phyloP scores from a whole-genome alignment of 2,888 invertebrate genomes.

The Drosophila neutralis region DNA sequence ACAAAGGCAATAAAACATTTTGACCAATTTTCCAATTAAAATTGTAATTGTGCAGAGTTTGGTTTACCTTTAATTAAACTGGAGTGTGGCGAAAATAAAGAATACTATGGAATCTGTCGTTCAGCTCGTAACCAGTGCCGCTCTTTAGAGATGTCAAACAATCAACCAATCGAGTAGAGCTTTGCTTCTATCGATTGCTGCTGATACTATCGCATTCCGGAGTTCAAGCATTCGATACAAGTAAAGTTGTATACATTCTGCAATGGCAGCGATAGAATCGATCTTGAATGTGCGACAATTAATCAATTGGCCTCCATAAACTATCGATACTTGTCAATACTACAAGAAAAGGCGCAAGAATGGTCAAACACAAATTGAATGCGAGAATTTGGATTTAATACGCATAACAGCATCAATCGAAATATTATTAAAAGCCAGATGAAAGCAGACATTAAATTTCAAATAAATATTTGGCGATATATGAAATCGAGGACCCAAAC shows the following conservation, averaged over 20 bases:
- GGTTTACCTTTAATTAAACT: slow-evolving; percentile 49
- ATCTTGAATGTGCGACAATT: background rate
- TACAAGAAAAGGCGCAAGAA: background rate
- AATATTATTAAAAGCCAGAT: background rate
- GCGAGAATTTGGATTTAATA: background rate
- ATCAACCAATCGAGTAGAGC: slow-evolving; percentile 3
- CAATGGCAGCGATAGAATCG: background rate
- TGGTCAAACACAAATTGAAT: background rate
- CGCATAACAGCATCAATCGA: background rate
- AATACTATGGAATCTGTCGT: slow-evolving; percentile 49
- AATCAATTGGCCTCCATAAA: background rate
- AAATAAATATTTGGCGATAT: background rate
- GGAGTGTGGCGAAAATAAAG: slow-evolving; percentile 60
- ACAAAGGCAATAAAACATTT: background rate
- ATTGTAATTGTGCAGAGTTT: background rate
- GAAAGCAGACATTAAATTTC: background rate
- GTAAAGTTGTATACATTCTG: background rate
- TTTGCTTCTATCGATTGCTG: background rate
- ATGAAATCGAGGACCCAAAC: background rate
- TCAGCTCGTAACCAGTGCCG: slow-evolving; percentile 53
- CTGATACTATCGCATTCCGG: background rate
- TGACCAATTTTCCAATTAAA: background rate
- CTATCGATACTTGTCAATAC: background rate
- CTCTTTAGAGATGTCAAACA: slow-evolving; percentile 37
- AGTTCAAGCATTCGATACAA: background rate